Evolutionary conservation across 1,140 invertebrate genomes (phyloP), one percentile per base, ranked within the genome.

Genomic region (Bursaphelenchus mucronatus): DNA sequence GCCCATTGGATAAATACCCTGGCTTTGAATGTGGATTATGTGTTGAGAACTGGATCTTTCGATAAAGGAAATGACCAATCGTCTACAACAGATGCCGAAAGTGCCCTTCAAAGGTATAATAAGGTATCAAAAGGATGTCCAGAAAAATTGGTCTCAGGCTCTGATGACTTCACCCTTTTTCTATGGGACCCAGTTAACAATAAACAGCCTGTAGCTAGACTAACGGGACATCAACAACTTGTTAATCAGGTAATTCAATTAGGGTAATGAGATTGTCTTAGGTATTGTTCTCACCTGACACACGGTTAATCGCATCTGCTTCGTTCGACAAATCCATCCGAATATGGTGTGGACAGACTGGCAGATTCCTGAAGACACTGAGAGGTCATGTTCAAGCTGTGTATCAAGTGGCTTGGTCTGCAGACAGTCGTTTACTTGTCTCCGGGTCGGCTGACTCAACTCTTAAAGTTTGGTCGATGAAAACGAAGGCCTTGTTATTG

Each of bases 281-380:
- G 84, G 95, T 99, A 0, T 91, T 90, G 83, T 99, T 97, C 83
- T 97, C 94, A 15, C 95, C 95, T 13, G 91, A 98, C 84, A 89
- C 89, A 0, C 85, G 91, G 64, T 82, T 91, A 8, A 88, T 98
- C 71, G 96, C 95, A 8, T 97, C 94, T 44, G 95, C 94, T 45
- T 97, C 93, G 0, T 99, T 98, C 84, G 96, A 99, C 81, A 97
- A 98, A 82, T 95, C 92, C 10, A 90, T 99, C 9, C 94, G 93
- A 83, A 80, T 99, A 10, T 99, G 96, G 96, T 88, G 94, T 81
- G 89, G 91, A 11, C 85, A 84, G 69, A 92, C 87, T 69, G 95
- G 95, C 69, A 91, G 90, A 86, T 88, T 83, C 82, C 84, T 97
- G 53, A 86, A 87, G 9, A 90, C 91, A 15, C 85, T 99, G 45